These are phyloP conservation scores for Ctenomys sociabilis DNA, from an alignment of 2,113 vertebrate species.

Conservation along the genomic window DNA sequence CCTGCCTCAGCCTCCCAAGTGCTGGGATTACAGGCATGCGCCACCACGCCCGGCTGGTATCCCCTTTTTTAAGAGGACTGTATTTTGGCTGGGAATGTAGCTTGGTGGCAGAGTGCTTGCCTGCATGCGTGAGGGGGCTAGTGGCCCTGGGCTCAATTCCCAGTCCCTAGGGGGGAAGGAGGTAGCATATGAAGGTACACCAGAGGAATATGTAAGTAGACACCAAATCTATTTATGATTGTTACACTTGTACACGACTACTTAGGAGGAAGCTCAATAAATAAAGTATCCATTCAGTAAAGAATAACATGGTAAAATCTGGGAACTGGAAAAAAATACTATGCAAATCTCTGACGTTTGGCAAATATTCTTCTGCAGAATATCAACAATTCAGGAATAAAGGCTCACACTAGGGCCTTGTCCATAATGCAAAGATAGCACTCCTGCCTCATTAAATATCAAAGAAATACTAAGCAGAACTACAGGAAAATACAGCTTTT, in stretches of 20 bases:
- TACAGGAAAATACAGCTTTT: background rate
- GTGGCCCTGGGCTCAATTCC: background rate
- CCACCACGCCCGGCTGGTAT: too few species aligned
- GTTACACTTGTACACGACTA: background rate
- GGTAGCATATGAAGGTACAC: background rate
- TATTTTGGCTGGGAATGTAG: background rate
- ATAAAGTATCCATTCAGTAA: conserved; percentile 4
- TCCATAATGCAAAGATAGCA: background rate
- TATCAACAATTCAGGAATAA: background rate
- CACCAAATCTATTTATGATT: background rate
- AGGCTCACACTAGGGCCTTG: conserved; percentile 13
- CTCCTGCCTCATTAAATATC: background rate
- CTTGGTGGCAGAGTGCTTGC: background rate
- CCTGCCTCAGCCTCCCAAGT: too few species aligned
- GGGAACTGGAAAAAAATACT: background rate
- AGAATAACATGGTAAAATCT: background rate
- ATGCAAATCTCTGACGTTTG: background rate
- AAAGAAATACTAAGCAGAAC: conserved; percentile 1
- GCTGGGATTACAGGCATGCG: too few species aligned
- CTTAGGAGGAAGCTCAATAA: background rate
- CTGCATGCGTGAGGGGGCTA: background rate
- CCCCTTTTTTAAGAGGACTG: background rate
- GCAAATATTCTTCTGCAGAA: background rate
- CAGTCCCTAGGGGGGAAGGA: background rate
- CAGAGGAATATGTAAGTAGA: background rate